Evolutionary conservation across 2,888 invertebrate species (phyloP).

Genomic region (Caenorhabditis afra): DNA sequence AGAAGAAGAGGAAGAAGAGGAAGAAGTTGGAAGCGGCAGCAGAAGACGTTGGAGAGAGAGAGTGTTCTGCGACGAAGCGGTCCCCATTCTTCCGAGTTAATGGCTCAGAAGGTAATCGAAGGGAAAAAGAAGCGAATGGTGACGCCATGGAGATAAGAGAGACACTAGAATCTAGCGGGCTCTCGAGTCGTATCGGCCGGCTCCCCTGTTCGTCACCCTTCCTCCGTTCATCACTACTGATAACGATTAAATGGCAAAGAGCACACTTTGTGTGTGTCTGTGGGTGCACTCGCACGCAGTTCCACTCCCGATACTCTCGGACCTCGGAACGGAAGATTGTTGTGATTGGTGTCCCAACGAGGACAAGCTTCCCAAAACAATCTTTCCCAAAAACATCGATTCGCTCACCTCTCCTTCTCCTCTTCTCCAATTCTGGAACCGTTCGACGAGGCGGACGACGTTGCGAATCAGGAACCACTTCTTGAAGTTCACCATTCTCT

Average conservation of each 20-base stretch:
- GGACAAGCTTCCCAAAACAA: too few species aligned
- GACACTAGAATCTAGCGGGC: constrained; percentile 4
- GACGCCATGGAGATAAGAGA: constrained; percentile 43
- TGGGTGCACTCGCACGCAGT: too few species aligned
- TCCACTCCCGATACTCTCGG: too few species aligned
- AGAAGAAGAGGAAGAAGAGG: constrained; percentile 13
- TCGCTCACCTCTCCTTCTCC: constrained; percentile 23
- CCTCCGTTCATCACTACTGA: too few species aligned
- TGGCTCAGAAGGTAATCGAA: constrained; percentile 59
- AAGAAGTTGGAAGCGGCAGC: not conserved
- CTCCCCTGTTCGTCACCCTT: too few species aligned
- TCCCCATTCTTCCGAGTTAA: constrained; percentile 52
- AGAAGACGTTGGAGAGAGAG: constrained; percentile 17
- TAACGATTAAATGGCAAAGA: not conserved
- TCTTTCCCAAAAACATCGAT: too few species aligned
- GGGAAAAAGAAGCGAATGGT: constrained; percentile 16
- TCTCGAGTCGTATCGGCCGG: too few species aligned
- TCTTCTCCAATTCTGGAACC: not conserved
- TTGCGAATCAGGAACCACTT: constrained; percentile 11
- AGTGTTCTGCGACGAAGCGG: constrained; percentile 34
- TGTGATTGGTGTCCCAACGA: too few species aligned
- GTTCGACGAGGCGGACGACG: not conserved
- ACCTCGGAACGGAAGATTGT: too few species aligned
- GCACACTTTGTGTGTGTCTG: not conserved
- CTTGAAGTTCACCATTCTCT: constrained; percentile 22